A percentile compares a stretch with the other conserved stretches of the same genome.
Conservation (phyloP, 1,140 invertebrate species). For the Drosophila melanogaster region DNA sequence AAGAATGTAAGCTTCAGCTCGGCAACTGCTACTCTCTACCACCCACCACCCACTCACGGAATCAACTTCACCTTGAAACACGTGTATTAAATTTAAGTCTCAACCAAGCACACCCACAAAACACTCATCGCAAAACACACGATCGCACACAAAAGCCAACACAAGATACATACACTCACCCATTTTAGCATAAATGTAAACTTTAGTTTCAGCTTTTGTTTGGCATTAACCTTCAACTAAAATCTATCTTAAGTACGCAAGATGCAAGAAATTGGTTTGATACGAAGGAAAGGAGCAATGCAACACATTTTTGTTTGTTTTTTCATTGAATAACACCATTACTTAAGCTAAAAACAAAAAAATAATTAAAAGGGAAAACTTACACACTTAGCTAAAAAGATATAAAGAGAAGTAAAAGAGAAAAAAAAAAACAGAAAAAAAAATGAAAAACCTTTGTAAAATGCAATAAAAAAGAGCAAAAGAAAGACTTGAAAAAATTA, state of each 20-base stretch:
- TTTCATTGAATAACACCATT: conserved; percentile 52
- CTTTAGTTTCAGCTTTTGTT: conserved; percentile 65
- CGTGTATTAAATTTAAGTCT: conserved; percentile 69
- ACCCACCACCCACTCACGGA: not conserved
- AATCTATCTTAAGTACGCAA: conserved; percentile 60
- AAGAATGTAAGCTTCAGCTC: conserved; percentile 44
- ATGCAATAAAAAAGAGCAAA: conserved; percentile 84
- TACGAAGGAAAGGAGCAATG: conserved; percentile 46
- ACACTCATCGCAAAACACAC: conserved; percentile 12
- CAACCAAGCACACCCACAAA: conserved; percentile 50
- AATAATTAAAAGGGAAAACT: conserved; percentile 53
- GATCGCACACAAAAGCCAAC: conserved; percentile 33
- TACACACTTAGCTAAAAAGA: conserved; percentile 67
- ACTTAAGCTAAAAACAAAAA: conserved; percentile 58
- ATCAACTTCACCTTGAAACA: conserved; percentile 18
- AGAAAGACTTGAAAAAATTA: conserved; percentile 83
- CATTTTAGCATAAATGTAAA: conserved; percentile 74
- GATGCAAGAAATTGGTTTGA: conserved; percentile 31
- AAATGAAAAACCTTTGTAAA: conserved; percentile 71
- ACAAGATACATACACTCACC: conserved; percentile 36
- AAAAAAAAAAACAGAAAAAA: conserved; percentile 40
- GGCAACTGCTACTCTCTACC: conserved; percentile 16
- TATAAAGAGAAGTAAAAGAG: conserved; percentile 37
- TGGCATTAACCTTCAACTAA: conserved; percentile 59
- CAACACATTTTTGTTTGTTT: conserved; percentile 68